Conservation (phyloP, 1,140 invertebrate species). For the Penaeus chinensis region DNA sequence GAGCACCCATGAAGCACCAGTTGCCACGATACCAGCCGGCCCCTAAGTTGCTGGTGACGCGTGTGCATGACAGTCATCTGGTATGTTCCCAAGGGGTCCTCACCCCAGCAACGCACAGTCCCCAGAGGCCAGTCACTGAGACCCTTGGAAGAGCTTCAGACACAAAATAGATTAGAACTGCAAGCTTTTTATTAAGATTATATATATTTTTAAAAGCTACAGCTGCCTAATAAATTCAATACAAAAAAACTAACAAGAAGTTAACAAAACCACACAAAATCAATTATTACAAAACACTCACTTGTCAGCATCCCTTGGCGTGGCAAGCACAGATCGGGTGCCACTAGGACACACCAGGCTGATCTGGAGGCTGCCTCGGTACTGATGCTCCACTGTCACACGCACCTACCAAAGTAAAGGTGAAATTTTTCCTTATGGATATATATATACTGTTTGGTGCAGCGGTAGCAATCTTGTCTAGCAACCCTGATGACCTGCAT, state of each 20-base stretch:
- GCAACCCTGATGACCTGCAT: no score
- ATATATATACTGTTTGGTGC: no score
- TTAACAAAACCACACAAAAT: not conserved
- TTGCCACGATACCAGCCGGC: slow-evolving; percentile 51
- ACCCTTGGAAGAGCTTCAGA: slow-evolving; percentile 65
- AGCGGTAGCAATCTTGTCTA: no score
- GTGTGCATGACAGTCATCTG: slow-evolving; percentile 66
- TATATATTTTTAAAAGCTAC: not conserved
- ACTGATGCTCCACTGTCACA: slow-evolving; percentile 78
- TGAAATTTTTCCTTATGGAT: not conserved
- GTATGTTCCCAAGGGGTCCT: slow-evolving; percentile 70
- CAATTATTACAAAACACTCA: slow-evolving; percentile 48
- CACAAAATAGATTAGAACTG: not conserved
- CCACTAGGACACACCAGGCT: slow-evolving; percentile 78
- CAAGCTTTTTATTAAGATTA: not conserved
- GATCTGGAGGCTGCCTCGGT: slow-evolving; percentile 86
- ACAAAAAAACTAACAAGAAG: not conserved
- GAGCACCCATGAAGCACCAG: slow-evolving; percentile 54
- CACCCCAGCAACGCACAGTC: slow-evolving; percentile 51
- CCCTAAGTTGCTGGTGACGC: slow-evolving; percentile 31
- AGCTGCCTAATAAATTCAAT: not conserved
- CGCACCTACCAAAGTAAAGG: slow-evolving; percentile 27
- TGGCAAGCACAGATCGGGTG: slow-evolving; percentile 70
- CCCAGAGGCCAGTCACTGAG: slow-evolving; percentile 67
- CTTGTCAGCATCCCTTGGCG: slow-evolving; percentile 69